Evolutionary conservation across 2,888 invertebrate species (phyloP).

Genomic region (Caenorhabditis virilis): DNA sequence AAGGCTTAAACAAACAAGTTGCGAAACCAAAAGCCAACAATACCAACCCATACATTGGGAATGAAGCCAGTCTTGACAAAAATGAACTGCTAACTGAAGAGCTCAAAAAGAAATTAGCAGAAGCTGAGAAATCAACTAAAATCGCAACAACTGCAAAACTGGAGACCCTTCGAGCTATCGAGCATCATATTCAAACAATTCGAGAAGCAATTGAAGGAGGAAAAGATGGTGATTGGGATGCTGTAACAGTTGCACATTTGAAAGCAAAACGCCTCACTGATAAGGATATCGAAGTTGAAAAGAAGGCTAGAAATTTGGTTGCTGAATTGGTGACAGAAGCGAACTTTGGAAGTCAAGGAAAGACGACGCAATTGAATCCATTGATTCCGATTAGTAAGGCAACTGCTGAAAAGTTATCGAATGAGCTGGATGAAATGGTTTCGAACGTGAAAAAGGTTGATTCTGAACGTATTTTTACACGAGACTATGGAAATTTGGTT

Average conservation of each 20-base stretch:
- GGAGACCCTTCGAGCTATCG: conserved; percentile 42
- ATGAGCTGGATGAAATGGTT: conserved; percentile 68
- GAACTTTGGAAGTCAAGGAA: conserved; percentile 51
- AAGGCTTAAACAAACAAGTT: background rate
- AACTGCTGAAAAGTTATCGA: conserved; percentile 66
- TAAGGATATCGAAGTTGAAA: conserved; percentile 27
- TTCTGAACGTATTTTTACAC: conserved; percentile 35
- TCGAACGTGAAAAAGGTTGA: conserved; percentile 42
- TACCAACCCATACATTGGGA: conserved; percentile 24
- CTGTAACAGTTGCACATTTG: conserved; percentile 59
- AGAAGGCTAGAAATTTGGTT: conserved; percentile 22
- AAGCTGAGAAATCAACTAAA: conserved; percentile 38
- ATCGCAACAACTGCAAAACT: conserved; percentile 48
- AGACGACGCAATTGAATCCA: conserved; percentile 69
- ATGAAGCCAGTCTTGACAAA: conserved; percentile 15
- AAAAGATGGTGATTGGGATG: conserved; percentile 45
- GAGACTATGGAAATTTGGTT: conserved; percentile 40
- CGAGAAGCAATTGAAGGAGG: conserved; percentile 69
- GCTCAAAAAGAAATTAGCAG: conserved; percentile 34
- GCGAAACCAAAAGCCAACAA: background rate
- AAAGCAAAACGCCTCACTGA: conserved; percentile 38
- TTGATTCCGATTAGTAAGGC: conserved; percentile 68
- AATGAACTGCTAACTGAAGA: conserved; percentile 33
- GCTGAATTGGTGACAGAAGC: conserved; percentile 50
- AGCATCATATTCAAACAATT: conserved; percentile 43